A percentile compares a stretch with the other conserved stretches of the same genome.
Evolutionary conservation across 1,140 invertebrate genomes (phyloP).

Genomic region (Hirudo medicinalis): DNA sequence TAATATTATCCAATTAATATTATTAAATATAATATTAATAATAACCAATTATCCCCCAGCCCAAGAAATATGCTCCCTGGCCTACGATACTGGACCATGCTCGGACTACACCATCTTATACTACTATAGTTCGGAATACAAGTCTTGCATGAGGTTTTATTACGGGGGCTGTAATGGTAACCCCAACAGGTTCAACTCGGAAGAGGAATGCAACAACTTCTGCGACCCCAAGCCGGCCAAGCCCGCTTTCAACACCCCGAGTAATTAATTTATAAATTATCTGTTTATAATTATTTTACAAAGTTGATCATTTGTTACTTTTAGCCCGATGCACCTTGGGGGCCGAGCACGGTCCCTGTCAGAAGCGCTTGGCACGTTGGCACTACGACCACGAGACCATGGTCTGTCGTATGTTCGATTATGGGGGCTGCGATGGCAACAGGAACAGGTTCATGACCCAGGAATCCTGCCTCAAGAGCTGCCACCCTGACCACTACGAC

Average conservation of each 20-base stretch:
- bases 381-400: slow-evolving; percentile 69
- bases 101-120: slow-evolving; percentile 33
- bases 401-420: slow-evolving; percentile 85
- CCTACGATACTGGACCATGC: slow-evolving; percentile 28
- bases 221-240: slow-evolving; percentile 43
- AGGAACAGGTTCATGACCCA: slow-evolving; percentile 64
- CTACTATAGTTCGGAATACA: slow-evolving; percentile 66
- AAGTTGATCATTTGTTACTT: too few species aligned
- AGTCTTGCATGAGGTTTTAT: slow-evolving; percentile 83
- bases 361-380: slow-evolving; percentile 58
- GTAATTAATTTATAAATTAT: too few species aligned
- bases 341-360: slow-evolving; percentile 57
- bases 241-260: too few species aligned
- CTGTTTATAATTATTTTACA: too few species aligned
- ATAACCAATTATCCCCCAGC: neutral
- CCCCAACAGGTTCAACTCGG: slow-evolving; percentile 63
- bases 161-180: slow-evolving; percentile 84
- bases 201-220: slow-evolving; percentile 61
- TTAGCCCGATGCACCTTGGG: slow-evolving; percentile 69
- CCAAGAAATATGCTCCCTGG: slow-evolving; percentile 26
- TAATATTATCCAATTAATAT: too few species aligned
- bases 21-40: too few species aligned
- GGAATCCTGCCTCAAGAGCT: slow-evolving; percentile 64
- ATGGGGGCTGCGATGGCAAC: slow-evolving; percentile 79
- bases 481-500: slow-evolving; percentile 39